These are phyloP conservation scores for Selenia dentaria DNA, from an alignment of 2,888 invertebrate species.

Conservation along the genomic window DNA sequence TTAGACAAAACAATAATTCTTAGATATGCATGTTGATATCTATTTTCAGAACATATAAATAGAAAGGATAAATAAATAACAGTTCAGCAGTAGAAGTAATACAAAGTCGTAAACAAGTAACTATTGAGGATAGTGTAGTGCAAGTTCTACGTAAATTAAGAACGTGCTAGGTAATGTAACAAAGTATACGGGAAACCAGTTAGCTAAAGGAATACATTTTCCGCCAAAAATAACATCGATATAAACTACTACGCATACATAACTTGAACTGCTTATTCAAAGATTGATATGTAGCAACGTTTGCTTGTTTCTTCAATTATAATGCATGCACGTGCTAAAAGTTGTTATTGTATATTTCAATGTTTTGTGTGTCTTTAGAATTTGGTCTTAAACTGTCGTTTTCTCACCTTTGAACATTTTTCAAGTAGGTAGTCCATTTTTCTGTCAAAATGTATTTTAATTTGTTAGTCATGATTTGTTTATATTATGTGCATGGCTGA, in stretches of 20 bases:
- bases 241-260: not conserved
- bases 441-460: constrained; percentile 67
- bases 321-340: constrained; percentile 61
- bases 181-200: constrained; percentile 9
- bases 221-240: constrained; percentile 13
- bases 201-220: constrained; percentile 13
- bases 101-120: constrained; percentile 15
- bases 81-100: constrained; percentile 14
- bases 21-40: no score
- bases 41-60: no score
- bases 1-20: no score
- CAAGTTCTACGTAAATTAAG: constrained; percentile 36
- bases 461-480: constrained; percentile 29
- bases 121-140: constrained; percentile 33
- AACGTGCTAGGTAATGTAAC: constrained; percentile 36
- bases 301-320: constrained; percentile 26
- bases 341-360: constrained; percentile 3
- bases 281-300: no score
- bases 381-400: constrained; percentile 30
- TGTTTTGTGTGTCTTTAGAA: constrained; percentile 13
- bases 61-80: no score
- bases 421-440: constrained; percentile 65
- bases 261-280: no score
- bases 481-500: constrained; percentile 24
- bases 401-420: constrained; percentile 63